Base-by-base conservation (phyloP, 2,797 vertebrate species). In the Acanthurus leucopareius region DNA sequence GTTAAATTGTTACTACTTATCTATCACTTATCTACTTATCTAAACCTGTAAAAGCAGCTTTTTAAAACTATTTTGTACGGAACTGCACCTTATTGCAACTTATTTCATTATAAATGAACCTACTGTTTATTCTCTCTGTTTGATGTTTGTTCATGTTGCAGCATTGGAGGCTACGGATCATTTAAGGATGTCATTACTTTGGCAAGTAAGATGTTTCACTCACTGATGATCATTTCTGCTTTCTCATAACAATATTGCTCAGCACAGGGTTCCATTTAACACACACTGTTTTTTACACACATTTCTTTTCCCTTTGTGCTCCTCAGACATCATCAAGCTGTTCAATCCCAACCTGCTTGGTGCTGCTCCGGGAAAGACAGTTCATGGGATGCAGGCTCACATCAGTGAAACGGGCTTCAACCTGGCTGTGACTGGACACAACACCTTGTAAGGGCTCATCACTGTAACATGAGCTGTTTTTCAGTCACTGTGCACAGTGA, bases 401-500 rank as follows among this genome's bases (percentile, higher is more conserved):
- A 83, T 96, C 80, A 93, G 93, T 7, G 93, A 95, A 35, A 94
- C 96, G 0, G 96, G 95, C 58, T 95, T 97, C 75, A 96, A 96
- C 83, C 89, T 97, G 85, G 96, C 96, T 0, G 93, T 95, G 72
- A 95, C 95, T 0, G 96, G 96, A 93, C 94, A 96, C 77, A 96
- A 96, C 91, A 96, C 96, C 47, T 94, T 92, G 96, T 97, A 88
- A 91, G 83, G 61, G 15, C 16, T 47, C 53, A 3, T 44, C 25
- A 10, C 8, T 19, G 63, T 13, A 25, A 69, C 28, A 13, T 7
- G 0, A 0, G 5, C 35, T 0, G 5, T 56, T 32, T 58, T 32
- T 35, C 10, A 16, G 17, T 58, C 11, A 3, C n/a, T 19, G 1
- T n/a, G 16, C n/a, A 42, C 44, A 25, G 10, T 48, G 7, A 53